Evolutionary conservation across 2,888 invertebrate species (phyloP).

Genomic region (Keiferia lycopersicella): DNA sequence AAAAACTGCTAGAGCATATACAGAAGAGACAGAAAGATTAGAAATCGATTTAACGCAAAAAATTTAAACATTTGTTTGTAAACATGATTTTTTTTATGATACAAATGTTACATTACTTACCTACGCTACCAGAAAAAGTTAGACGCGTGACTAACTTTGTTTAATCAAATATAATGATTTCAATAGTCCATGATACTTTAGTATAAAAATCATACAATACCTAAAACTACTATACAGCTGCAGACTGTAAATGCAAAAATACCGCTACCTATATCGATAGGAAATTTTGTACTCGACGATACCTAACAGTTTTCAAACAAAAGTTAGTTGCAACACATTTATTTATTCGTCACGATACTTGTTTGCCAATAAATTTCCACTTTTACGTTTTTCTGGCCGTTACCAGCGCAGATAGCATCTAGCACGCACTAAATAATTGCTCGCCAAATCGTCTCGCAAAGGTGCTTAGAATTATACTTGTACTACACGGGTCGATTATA

Average conservation of each 20-base stretch:
- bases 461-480: conserved; percentile 65
- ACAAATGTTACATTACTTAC: too few species aligned
- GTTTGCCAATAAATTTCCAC: conserved; percentile 23
- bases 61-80: too few species aligned
- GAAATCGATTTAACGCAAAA: too few species aligned
- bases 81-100: too few species aligned
- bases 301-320: conserved; percentile 21
- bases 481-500: conserved; percentile 60
- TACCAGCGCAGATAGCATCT: conserved; percentile 30
- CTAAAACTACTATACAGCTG: too few species aligned
- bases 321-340: conserved; percentile 34
- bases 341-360: conserved; percentile 19
- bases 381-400: conserved; percentile 26
- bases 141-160: too few species aligned
- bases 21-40: too few species aligned
- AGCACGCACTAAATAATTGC: conserved; percentile 42
- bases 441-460: conserved; percentile 56
- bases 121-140: too few species aligned
- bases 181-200: too few species aligned
- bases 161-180: too few species aligned
- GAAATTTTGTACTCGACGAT: background rate
- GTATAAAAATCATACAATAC: too few species aligned
- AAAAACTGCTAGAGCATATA: too few species aligned
- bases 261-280: background rate
- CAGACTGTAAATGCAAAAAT: background rate